These are phyloP conservation scores for Dendrolimus kikuchii DNA, from an alignment of 1,140 invertebrate species.

Conservation along the genomic window DNA sequence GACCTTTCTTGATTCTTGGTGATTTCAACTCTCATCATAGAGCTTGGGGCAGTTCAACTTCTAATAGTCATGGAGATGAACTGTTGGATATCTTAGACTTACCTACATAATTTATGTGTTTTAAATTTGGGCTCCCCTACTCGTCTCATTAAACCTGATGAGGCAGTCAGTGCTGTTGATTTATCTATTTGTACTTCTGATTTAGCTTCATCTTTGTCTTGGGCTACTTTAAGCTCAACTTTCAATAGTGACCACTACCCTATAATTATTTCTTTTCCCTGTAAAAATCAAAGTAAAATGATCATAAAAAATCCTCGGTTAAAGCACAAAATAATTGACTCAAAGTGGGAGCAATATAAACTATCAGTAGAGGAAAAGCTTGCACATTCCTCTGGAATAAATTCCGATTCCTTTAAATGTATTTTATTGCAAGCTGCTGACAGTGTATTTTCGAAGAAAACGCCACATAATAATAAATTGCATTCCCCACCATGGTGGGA, in stretches of 20 bases:
- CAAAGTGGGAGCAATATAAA: not conserved
- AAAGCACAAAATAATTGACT: not conserved
- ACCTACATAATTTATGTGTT: conserved; percentile 7
- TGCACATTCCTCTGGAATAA: too few species aligned
- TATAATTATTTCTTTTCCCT: conserved; percentile 2
- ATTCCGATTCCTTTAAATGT: not conserved
- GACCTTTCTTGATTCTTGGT: too few species aligned
- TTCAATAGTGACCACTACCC: conserved; percentile 2
- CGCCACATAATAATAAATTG: conserved; percentile 1
- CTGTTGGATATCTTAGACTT: conserved; percentile 5
- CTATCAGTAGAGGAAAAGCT: conserved; percentile 2
- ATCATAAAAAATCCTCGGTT: not conserved
- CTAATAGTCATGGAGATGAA: conserved; percentile 5
- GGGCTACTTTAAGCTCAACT: not conserved
- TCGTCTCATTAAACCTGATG: conserved; percentile 3
- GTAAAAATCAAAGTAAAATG: not conserved
- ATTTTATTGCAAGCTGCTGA: conserved; percentile 7
- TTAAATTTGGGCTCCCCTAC: conserved; percentile 8
- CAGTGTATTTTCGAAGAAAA: conserved; percentile 11
- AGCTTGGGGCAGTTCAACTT: conserved; percentile 10
- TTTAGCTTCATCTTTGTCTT: conserved; percentile 6
- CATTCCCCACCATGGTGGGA: conserved; percentile 15
- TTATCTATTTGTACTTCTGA: conserved; percentile 6
- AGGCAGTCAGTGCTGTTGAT: conserved; percentile 4
- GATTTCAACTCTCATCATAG: too few species aligned